These are phyloP conservation scores for Mixornis gularis DNA, from an alignment of 2,113 vertebrate species.

Conservation along the genomic window DNA sequence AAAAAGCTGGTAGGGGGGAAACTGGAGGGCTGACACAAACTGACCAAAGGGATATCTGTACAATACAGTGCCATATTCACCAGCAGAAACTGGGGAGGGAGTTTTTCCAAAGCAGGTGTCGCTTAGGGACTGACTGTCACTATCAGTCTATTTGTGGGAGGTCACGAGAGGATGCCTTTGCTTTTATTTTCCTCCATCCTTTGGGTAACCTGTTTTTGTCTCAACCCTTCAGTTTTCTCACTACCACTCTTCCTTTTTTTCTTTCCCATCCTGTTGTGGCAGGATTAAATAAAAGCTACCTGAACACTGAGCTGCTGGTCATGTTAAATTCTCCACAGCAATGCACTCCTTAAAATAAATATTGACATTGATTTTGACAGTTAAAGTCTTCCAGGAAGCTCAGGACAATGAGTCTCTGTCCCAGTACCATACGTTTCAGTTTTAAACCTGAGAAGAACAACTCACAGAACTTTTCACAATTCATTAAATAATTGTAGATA, in stretches of 20 bases:
- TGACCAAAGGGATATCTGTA: neutral
- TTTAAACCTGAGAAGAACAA: neutral
- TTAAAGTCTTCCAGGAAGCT: neutral
- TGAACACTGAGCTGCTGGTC: neutral
- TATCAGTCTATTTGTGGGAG: neutral
- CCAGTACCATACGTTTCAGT: neutral
- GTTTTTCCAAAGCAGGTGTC: neutral
- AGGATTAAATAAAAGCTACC: neutral
- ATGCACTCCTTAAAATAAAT: neutral
- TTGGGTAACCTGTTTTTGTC: neutral
- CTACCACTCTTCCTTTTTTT: neutral
- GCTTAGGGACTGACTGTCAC: neutral
- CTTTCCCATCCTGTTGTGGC: neutral
- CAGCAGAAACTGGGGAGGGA: neutral
- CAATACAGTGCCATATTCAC: fast-evolving
- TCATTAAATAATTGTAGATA: neutral
- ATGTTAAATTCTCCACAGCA: neutral
- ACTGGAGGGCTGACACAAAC: neutral
- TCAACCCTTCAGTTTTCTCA: neutral
- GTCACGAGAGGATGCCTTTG: neutral
- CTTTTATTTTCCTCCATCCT: neutral
- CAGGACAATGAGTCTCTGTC: neutral
- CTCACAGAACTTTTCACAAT: neutral
- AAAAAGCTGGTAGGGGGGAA: neutral
- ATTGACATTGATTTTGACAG: neutral